Evolutionary conservation across 2,888 invertebrate species (phyloP).

Genomic region (Ariolimax columbianus): DNA sequence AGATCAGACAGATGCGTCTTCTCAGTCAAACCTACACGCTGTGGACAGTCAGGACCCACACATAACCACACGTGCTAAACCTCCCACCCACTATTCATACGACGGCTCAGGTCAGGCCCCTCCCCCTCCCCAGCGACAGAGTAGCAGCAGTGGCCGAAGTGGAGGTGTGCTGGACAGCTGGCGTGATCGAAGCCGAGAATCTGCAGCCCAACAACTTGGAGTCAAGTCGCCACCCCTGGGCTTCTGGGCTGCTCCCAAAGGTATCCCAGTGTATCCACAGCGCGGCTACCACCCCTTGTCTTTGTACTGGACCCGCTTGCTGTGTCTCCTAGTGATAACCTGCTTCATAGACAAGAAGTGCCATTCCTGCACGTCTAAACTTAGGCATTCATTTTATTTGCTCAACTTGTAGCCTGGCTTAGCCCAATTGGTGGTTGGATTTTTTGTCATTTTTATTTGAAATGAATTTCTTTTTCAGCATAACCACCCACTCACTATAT

Average conservation of each 20-base stretch:
- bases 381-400: too few species aligned
- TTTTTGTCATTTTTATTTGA: too few species aligned
- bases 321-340: neutral
- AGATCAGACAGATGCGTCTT: neutral
- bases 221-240: constrained; percentile 66
- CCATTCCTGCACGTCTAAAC: too few species aligned
- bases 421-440: too few species aligned
- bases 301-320: constrained; percentile 32
- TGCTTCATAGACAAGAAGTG: neutral
- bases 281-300: neutral
- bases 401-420: too few species aligned
- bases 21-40: neutral
- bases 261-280: constrained; percentile 39
- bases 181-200: constrained; percentile 59
- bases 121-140: constrained; percentile 46
- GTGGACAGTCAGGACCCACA: neutral
- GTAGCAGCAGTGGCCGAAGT: constrained; percentile 22
- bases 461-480: too few species aligned
- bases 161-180: constrained; percentile 29
- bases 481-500: too few species aligned
- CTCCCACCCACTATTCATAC: neutral
- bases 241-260: constrained; percentile 39
- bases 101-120: constrained; percentile 29
- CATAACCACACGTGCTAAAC: neutral
- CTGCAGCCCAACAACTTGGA: constrained; percentile 70